These are phyloP conservation scores for Poecilobothrus nobilitatus DNA, from an alignment of 2,888 invertebrate genomes.

Conservation along the genomic window DNA sequence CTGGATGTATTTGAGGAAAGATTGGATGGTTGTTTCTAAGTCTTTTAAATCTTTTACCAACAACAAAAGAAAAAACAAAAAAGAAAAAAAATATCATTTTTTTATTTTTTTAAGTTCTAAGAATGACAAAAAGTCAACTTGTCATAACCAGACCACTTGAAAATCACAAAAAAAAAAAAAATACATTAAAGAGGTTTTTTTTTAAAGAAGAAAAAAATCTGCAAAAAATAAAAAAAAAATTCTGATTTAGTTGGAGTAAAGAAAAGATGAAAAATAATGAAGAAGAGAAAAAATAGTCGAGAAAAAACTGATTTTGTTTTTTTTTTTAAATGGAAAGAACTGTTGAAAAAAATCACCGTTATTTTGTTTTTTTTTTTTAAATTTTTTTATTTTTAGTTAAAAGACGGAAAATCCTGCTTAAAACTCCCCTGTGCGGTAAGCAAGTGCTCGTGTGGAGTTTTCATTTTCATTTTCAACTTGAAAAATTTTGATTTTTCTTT, in stretches of 20 bases:
- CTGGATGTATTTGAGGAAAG: no score
- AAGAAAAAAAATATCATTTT: background rate
- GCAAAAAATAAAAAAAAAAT: no score
- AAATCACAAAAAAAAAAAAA: background rate
- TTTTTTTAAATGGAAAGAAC: background rate
- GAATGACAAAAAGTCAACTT: slow-evolving; percentile 10
- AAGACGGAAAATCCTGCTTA: background rate
- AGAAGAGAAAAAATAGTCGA: background rate
- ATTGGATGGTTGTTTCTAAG: background rate
- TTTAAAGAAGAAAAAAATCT: background rate
- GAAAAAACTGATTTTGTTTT: background rate
- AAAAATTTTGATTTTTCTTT: no score
- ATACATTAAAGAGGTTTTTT: background rate
- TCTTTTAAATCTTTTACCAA: background rate
- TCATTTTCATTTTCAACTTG: background rate
- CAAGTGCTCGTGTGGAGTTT: background rate
- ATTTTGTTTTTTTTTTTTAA: background rate
- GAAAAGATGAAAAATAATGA: background rate
- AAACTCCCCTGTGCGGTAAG: background rate
- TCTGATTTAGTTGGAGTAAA: background rate
- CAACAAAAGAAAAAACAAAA: background rate
- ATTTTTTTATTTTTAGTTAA: no score
- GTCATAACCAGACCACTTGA: slow-evolving; percentile 13
- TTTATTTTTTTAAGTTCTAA: background rate
- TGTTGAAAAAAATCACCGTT: background rate